These are phyloP conservation scores for Oreochromis spilurus DNA, from an alignment of 2,113 vertebrate genomes.

Conservation along the genomic window DNA sequence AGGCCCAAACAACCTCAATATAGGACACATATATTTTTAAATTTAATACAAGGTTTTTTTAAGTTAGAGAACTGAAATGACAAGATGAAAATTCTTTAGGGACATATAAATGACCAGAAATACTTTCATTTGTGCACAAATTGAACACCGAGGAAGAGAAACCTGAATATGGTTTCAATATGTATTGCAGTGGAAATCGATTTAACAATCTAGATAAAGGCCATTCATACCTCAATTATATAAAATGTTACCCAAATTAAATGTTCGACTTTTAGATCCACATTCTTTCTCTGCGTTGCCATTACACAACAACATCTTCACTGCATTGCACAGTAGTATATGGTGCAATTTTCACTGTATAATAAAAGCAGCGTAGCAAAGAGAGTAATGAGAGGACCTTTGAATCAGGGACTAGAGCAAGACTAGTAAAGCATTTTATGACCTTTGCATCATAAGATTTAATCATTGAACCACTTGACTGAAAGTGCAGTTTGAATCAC, in stretches of 20 bases:
- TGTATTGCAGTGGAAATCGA: neutral
- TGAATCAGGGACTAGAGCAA: neutral
- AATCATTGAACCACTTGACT: neutral
- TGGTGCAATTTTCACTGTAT: neutral
- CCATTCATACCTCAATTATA: neutral
- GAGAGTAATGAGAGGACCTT: neutral
- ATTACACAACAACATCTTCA: neutral
- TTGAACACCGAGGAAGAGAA: neutral
- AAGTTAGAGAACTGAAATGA: neutral
- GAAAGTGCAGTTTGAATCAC: neutral
- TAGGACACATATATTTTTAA: neutral
- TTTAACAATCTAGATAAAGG: neutral
- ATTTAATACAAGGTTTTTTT: neutral
- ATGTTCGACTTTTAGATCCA: neutral
- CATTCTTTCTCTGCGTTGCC: neutral
- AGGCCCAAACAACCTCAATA: neutral
- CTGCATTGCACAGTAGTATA: neutral
- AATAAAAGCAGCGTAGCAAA: neutral
- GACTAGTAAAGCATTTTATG: neutral
- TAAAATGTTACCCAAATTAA: neutral
- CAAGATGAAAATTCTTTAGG: fast-evolving
- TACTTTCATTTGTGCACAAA: neutral
- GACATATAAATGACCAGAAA: neutral
- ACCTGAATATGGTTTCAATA: neutral
- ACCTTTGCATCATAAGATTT: neutral